Base-by-base conservation (phyloP, 1,140 invertebrate genomes). In the Ooceraea biroi region DNA sequence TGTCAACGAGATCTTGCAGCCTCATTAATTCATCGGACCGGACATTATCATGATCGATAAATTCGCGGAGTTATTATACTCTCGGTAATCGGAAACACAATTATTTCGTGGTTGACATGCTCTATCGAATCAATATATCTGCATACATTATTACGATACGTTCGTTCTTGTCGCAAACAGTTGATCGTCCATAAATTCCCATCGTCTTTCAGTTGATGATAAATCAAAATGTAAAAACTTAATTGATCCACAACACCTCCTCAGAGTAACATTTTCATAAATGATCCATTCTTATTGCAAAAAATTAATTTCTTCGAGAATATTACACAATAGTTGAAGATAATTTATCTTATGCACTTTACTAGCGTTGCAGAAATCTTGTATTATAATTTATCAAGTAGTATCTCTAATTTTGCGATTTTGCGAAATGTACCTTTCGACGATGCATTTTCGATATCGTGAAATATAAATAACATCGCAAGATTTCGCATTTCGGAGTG, bases 31-130 rank as follows among this genome's bases (percentile, higher is more conserved):
- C 50, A 57, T 17, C 36, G 50, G 14, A 5, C 36, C 27, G 8
- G 36, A 78, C 63, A 69, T 77, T 77, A 77, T 77, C 74, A 22
- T 55, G 27, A 66, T 52, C 74, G 19, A 77, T 78, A 78, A 68
- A 78, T 78, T 69, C 68, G 3, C 44, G 22, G 58, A 65, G 73
- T 65, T n/a, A 77, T n/a, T 65, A 50, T 41, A 50, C 8, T 22
- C 27, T 77, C 48, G 27, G 10, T 77, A 77, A 76, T 76, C 44
- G 44, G 57, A 65, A 11, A 36, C 48, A 19, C 22, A 69, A 19
- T 66, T 78, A 78, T 57, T 69, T 80, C 36, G 48, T 27, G 30
- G 17, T 27, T 69, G 65, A 69, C 50, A 71, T 30, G 76, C 69
- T 5, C 65, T 36, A 60, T 50, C 19, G 63, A 22, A 58, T 80